Evolutionary conservation across 2,888 invertebrate genomes (phyloP).

Genomic region (Erpobdella octoculata): DNA sequence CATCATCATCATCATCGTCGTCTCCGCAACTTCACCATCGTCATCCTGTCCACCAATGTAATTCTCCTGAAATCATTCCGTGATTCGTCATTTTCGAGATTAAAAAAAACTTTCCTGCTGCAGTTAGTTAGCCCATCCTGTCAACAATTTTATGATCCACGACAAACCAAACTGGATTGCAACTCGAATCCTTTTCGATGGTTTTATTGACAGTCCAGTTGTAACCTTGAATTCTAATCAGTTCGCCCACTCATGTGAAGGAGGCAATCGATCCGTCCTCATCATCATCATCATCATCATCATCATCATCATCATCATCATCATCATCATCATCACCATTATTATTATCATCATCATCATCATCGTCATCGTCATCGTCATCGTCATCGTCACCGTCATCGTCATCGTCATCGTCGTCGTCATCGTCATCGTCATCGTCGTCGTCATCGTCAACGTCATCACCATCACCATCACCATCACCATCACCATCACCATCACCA

Average conservation of each 20-base stretch:
- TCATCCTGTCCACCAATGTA: not conserved
- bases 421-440: not conserved
- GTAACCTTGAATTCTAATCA: no score
- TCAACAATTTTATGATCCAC: no score
- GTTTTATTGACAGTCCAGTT: no score
- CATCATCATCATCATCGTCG: not conserved
- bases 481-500: not conserved
- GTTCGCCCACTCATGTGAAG: no score
- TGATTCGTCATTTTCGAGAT: no score
- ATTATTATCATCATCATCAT: not conserved
- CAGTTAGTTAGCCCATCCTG: no score
- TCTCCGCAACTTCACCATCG: not conserved
- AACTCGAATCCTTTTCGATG: no score
- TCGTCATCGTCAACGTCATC: not conserved
- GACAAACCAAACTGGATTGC: no score
- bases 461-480: not conserved
- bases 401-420: slow-evolving; percentile 1
- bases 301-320: not conserved
- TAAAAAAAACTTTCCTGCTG: no score
- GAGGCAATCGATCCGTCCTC: no score
- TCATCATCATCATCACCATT: not conserved
- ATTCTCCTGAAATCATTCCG: no score
- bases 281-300: not conserved
- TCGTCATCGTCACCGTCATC: not conserved
- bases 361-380: not conserved